Conservation (phyloP, 2,888 invertebrate genomes). For the Patella caerulea region DNA sequence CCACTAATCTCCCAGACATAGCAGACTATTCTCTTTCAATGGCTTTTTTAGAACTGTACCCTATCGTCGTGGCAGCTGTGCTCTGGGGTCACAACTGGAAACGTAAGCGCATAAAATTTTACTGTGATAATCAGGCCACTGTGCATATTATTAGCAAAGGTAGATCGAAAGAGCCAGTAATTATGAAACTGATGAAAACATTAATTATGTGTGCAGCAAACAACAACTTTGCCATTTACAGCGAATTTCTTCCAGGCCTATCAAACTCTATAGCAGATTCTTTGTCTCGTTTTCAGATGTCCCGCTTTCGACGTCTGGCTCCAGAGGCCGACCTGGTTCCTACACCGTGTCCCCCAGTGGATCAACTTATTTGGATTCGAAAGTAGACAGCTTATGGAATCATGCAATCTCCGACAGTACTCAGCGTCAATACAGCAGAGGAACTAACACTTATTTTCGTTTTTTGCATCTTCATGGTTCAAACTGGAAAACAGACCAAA, state of each 20-base stretch:
- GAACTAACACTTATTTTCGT: background rate
- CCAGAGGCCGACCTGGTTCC: slow-evolving; percentile 18
- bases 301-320: slow-evolving; percentile 21
- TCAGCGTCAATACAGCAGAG: background rate
- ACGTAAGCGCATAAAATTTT: too few species aligned
- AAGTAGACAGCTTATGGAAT: background rate
- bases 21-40: too few species aligned
- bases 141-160: too few species aligned
- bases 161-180: too few species aligned
- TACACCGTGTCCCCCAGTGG: background rate
- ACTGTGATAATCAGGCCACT: too few species aligned
- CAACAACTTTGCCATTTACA: background rate
- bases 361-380: background rate
- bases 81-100: too few species aligned
- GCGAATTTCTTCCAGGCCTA: too few species aligned
- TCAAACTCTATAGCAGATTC: slow-evolving; percentile 16
- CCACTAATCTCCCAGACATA: too few species aligned
- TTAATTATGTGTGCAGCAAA: background rate
- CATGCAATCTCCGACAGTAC: background rate
- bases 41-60: too few species aligned
- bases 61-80: too few species aligned
- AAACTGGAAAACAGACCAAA: background rate
- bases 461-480: background rate
- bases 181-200: too few species aligned
- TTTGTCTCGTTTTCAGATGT: slow-evolving; percentile 31